Evolutionary conservation across 2,113 vertebrate genomes (phyloP), one percentile per base, ranked within the genome.

Genomic region (Caretta caretta): DNA sequence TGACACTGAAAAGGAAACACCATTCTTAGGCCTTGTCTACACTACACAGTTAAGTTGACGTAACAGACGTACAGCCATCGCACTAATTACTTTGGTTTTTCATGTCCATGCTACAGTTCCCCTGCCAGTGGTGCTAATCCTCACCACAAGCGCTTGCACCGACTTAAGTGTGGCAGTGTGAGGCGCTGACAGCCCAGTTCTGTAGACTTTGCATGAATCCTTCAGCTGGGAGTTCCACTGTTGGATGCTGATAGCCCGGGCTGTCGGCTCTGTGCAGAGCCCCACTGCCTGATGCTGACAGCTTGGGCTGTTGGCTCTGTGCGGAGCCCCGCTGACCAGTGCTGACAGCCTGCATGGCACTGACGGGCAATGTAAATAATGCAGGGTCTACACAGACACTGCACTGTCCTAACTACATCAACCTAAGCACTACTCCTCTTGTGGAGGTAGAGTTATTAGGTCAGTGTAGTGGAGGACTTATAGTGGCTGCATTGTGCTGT

Each of bases 271-370:
- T 8, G 4, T 2, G 16, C 3, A 1, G 62, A 69, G 14, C 35
- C 62, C 35, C 14, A 8, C 14, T n/a, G 35, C 62, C 29, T 14
- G 62, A 8, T 6, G 6, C 59, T 65, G 59, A 65, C 59, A 65
- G 13, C 31, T 31, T 65, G 62, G 31, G 62, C 31, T 35, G 62
- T 65, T 4, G 7, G 2, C 29, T 0, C 0, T 46, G 20, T 14
- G 81, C 80, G 14, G n/a, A 86, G 62, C 51, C 17, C 6, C 19
- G 51, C 19, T 53, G 51, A 6, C 51, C 51, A 53, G 19, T 53
- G 19, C 59, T 31, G 54, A 56, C 10, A 25, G 54, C 51, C 51
- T 8, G 8, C 53, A 54, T 54, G 53, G 56, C 11, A 27, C 56
- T 57, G 56, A 25, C 31, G 17, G 59, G 3, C 17, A 14, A 31